Evolutionary conservation across 2,113 vertebrate genomes (phyloP).

Genomic region (Eretmochelys imbricata): DNA sequence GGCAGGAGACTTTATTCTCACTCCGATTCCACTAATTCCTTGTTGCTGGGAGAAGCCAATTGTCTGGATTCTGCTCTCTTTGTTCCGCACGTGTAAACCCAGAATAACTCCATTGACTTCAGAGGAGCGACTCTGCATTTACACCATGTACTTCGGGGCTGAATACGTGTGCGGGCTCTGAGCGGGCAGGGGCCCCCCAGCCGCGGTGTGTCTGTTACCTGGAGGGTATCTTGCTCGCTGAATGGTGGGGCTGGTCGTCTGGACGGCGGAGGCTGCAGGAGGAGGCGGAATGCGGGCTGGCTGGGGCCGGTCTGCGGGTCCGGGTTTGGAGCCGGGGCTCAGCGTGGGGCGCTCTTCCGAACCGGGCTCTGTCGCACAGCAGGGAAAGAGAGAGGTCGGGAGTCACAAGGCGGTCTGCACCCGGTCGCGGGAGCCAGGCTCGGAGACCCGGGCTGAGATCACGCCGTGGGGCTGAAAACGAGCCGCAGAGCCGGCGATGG

Average conservation of each 20-base stretch:
- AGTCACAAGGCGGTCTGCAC: neutral
- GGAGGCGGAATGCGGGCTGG: slow-evolving; percentile 72
- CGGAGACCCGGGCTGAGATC: too few species aligned
- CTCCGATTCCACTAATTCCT: neutral
- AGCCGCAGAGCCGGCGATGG: neutral
- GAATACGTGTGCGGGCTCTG: neutral
- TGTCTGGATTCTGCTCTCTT: neutral
- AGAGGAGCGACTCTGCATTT: neutral
- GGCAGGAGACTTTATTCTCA: neutral
- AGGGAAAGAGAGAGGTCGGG: neutral
- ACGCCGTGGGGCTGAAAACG: neutral
- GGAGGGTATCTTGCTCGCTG: slow-evolving; percentile 93
- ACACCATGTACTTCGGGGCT: neutral
- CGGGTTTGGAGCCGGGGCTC: slow-evolving; percentile 80
- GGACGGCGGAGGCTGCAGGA: slow-evolving; percentile 79
- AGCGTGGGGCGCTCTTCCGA: slow-evolving; percentile 90
- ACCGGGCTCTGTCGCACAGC: slow-evolving; percentile 82
- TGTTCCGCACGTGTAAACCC: neutral
- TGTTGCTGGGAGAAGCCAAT: neutral
- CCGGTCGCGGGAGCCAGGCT: neutral
- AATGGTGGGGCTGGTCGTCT: slow-evolving; percentile 92
- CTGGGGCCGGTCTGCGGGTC: slow-evolving; percentile 79
- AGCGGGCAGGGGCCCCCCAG: neutral
- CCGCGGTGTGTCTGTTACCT: slow-evolving; percentile 79
- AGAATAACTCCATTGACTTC: neutral